A percentile compares a stretch with the other conserved stretches of the same genome.
phyloP scores from a whole-genome alignment of 1,140 invertebrate genomes.

The Philaenus spumarius region DNA sequence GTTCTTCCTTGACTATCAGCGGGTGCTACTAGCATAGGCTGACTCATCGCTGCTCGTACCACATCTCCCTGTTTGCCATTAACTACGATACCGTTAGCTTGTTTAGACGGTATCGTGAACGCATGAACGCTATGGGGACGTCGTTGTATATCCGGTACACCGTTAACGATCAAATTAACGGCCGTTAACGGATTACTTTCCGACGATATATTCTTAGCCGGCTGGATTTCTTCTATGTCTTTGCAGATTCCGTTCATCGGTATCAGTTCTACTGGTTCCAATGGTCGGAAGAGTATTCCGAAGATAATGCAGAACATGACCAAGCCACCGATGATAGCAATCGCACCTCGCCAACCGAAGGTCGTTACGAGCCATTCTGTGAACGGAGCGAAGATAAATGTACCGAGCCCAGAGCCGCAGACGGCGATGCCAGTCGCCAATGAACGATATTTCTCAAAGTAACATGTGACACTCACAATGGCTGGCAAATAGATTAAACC shows the following conservation, averaged over 20 bases:
- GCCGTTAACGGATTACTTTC: not conserved
- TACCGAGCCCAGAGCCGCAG: conserved; percentile 86
- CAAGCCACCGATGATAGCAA: conserved; percentile 32
- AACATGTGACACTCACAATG: conserved; percentile 89
- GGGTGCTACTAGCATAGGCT: conserved; percentile 47
- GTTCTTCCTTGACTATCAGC: not conserved
- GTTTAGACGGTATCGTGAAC: not conserved
- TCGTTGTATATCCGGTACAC: conserved; percentile 7
- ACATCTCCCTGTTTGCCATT: conserved; percentile 11
- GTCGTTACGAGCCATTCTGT: conserved; percentile 53
- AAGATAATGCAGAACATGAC: conserved; percentile 78
- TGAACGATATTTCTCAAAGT: conserved; percentile 87
- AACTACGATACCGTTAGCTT: conserved; percentile 27
- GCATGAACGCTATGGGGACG: conserved; percentile 26
- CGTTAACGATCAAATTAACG: not conserved
- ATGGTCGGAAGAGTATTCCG: conserved; percentile 71
- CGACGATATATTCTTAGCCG: not conserved
- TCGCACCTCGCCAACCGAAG: conserved; percentile 59
- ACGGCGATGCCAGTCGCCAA: conserved; percentile 92
- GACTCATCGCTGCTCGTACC: conserved; percentile 50
- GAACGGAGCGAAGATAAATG: conserved; percentile 74
- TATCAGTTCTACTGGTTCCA: conserved; percentile 9
- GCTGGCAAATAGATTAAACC: conserved; percentile 92
- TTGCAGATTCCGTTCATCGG: no score
- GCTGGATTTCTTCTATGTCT: not conserved